Conservation (phyloP, 2,113 vertebrate species). For the Oryzias celebensis region DNA sequence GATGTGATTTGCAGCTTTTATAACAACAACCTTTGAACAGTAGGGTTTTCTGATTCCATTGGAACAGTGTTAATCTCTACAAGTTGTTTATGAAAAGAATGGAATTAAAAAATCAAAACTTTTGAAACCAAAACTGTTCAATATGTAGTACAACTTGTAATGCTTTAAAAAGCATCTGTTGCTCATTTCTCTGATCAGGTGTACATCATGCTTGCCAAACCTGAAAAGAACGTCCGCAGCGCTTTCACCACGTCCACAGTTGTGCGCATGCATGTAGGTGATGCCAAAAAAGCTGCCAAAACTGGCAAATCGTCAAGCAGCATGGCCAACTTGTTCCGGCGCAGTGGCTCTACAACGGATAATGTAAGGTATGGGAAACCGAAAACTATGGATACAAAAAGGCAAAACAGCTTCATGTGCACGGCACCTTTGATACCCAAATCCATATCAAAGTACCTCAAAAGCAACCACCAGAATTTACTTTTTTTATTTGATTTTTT, state of each 20-base stretch:
- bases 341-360: constrained; percentile 88
- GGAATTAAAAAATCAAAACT: too few species aligned
- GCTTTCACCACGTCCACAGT: constrained; percentile 97
- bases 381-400: neutral
- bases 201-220: constrained; percentile 98
- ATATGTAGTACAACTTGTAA: too few species aligned
- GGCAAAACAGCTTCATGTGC: neutral
- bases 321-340: constrained; percentile 92
- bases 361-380: constrained; percentile 85
- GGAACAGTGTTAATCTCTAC: too few species aligned
- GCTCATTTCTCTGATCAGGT: constrained; percentile 65
- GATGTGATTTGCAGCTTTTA: too few species aligned
- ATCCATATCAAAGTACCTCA: neutral
- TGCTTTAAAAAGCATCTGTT: neutral
- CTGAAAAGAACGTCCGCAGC: constrained; percentile 94
- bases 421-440: neutral
- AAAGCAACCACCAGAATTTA: neutral
- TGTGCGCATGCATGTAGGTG: constrained; percentile 96
- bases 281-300: constrained; percentile 88
- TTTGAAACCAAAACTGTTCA: too few species aligned
- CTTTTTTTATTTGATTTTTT: neutral
- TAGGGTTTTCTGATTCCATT: too few species aligned
- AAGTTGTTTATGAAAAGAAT: too few species aligned
- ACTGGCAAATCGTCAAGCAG: constrained; percentile 89
- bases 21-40: too few species aligned